phyloP scores from a whole-genome alignment of 2,113 vertebrate genomes.

The Atherinomorus stipes region DNA sequence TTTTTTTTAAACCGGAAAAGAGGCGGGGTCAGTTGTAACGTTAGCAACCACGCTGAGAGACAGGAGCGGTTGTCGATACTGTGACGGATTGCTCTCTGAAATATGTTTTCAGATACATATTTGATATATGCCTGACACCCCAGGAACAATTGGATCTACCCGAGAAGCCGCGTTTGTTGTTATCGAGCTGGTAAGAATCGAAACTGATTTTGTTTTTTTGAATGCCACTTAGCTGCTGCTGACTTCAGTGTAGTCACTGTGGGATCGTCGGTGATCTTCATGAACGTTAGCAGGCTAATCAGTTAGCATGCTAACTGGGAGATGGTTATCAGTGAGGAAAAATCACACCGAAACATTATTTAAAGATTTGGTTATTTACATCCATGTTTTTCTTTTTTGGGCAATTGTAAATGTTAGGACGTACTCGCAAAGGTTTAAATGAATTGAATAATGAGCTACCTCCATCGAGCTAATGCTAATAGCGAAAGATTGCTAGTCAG shows the following conservation, averaged over 20 bases:
- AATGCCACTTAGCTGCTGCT: slow-evolving; percentile 14
- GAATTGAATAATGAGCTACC: neutral
- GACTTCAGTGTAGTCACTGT: slow-evolving; percentile 31
- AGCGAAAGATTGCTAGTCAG: slow-evolving; percentile 40
- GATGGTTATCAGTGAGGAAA: slow-evolving; percentile 2
- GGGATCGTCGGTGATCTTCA: slow-evolving; percentile 35
- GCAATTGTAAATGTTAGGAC: accelerated
- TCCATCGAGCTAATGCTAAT: slow-evolving; percentile 49
- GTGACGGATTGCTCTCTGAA: slow-evolving; percentile 40
- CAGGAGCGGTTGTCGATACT: slow-evolving; percentile 31
- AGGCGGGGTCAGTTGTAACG: slow-evolving; percentile 71
- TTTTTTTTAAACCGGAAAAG: slow-evolving; percentile 61
- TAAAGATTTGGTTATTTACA: neutral
- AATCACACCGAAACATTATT: accelerated
- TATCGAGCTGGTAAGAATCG: slow-evolving; percentile 54
- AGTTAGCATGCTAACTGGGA: slow-evolving; percentile 20
- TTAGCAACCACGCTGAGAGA: slow-evolving; percentile 76
- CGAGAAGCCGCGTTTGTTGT: neutral
- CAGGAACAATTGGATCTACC: neutral
- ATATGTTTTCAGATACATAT: slow-evolving; percentile 22
- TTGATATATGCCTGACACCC: neutral
- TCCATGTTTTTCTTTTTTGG: neutral
- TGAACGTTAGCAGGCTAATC: slow-evolving; percentile 31
- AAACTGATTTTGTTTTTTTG: neutral
- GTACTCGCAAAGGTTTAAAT: neutral